These are phyloP conservation scores for Antheraea mylitta DNA, from an alignment of 1,140 invertebrate genomes.

Conservation along the genomic window DNA sequence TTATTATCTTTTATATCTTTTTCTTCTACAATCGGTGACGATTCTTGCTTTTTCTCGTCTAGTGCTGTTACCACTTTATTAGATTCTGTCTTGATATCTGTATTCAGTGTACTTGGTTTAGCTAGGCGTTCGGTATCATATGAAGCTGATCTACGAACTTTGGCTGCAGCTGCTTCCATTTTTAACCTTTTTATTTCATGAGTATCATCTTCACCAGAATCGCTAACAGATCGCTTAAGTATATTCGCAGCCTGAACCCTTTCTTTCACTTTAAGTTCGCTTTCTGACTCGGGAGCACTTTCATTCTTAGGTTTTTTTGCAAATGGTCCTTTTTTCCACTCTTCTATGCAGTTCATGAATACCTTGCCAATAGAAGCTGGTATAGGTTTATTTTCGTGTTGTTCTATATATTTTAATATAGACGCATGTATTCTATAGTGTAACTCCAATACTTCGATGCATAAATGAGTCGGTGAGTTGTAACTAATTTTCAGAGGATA, in stretches of 20 bases:
- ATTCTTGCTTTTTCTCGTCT: slow-evolving; percentile 18
- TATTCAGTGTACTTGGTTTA: slow-evolving; percentile 25
- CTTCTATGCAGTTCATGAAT: slow-evolving; percentile 59
- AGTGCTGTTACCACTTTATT: slow-evolving; percentile 12
- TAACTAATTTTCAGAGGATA: slow-evolving; percentile 94
- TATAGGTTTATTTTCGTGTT: slow-evolving; percentile 79
- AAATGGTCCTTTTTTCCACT: slow-evolving; percentile 68
- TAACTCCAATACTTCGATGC: slow-evolving; percentile 94
- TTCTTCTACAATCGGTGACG: slow-evolving; percentile 1
- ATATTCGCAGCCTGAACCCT: slow-evolving; percentile 65
- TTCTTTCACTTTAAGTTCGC: slow-evolving; percentile 34
- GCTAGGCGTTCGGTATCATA: slow-evolving; percentile 60
- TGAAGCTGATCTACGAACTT: slow-evolving; percentile 63
- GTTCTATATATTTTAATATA: slow-evolving; percentile 91
- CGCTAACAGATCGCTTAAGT: slow-evolving; percentile 65
- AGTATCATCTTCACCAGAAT: slow-evolving; percentile 66
- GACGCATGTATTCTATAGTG: slow-evolving; percentile 91
- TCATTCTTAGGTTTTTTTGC: slow-evolving; percentile 63
- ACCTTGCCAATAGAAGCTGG: slow-evolving; percentile 67
- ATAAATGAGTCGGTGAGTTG: slow-evolving; percentile 88
- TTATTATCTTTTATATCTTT: slow-evolving; percentile 19
- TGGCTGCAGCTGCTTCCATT: slow-evolving; percentile 67
- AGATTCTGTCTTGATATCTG: slow-evolving; percentile 12
- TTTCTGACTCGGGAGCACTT: slow-evolving; percentile 34
- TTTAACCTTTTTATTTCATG: slow-evolving; percentile 62